phyloP scores from a whole-genome alignment of 2,888 invertebrate species.

The Fragum sueziense region DNA sequence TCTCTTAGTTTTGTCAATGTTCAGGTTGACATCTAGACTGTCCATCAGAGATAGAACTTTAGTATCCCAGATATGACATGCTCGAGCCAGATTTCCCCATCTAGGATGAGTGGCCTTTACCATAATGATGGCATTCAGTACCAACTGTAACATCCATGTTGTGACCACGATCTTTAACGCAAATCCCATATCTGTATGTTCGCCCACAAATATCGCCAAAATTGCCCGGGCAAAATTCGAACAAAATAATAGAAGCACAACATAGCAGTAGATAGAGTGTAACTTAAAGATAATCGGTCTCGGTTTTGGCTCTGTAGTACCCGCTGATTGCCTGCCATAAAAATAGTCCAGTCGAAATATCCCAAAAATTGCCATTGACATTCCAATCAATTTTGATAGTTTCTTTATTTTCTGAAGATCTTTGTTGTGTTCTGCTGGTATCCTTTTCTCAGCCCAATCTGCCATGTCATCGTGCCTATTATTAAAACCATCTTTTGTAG shows the following conservation, averaged over 20 bases:
- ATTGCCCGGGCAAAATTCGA: background rate
- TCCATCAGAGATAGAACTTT: constrained; percentile 10
- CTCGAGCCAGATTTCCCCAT: background rate
- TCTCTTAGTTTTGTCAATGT: background rate
- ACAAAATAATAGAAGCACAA: background rate
- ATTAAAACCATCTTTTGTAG: background rate
- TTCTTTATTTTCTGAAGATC: background rate
- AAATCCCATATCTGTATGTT: background rate
- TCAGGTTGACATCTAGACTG: background rate
- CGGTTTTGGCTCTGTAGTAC: background rate
- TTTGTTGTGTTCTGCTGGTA: background rate
- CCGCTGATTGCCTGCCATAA: background rate
- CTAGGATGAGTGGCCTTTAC: constrained; percentile 20
- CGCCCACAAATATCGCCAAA: background rate
- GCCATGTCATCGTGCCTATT: background rate
- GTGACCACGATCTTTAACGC: background rate
- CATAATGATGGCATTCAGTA: constrained; percentile 1
- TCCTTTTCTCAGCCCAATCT: background rate
- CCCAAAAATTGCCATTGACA: constrained; percentile 17
- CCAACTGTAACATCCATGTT: background rate
- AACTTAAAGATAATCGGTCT: background rate
- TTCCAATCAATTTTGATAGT: background rate
- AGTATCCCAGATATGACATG: constrained; percentile 9
- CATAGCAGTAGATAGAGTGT: background rate
- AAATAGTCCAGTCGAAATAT: background rate